Percentiles rank a stretch among this genome's conserved stretches.
phyloP scores from a whole-genome alignment of 2,113 vertebrate species.

The Rhinoptilus africanus region DNA sequence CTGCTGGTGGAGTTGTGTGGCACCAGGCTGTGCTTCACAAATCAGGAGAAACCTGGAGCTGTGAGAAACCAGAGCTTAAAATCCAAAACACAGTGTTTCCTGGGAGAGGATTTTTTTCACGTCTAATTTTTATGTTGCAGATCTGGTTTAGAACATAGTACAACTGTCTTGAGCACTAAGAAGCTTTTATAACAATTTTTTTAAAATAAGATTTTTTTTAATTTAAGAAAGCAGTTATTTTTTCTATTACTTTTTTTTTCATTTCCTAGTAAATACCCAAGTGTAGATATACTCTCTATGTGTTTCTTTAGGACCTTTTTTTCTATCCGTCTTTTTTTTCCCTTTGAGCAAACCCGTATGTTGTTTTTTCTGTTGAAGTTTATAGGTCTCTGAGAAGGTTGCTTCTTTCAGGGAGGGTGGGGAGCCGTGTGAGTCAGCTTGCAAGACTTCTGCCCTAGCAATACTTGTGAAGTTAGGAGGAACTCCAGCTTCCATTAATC shows the following conservation, averaged over 20 bases:
- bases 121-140: not conserved
- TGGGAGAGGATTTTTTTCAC: not conserved
- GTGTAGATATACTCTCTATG: not conserved
- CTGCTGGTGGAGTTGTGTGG: not conserved
- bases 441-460: not conserved
- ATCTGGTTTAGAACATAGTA: not conserved
- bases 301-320: not conserved
- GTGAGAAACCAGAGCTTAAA: not conserved
- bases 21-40: not conserved
- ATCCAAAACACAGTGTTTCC: not conserved
- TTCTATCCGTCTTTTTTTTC: accelerated
- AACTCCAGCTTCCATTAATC: not conserved
- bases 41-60: not conserved
- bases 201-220: not conserved
- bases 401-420: not conserved
- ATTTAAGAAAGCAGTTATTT: not conserved
- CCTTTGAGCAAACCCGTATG: not conserved
- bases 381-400: not conserved
- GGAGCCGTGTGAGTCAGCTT: constrained; percentile 14
- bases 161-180: not conserved
- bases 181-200: not conserved
- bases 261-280: not conserved
- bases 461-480: not conserved
- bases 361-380: not conserved
- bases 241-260: not conserved